Evolutionary conservation across 2,888 invertebrate genomes (phyloP).

Genomic region (Diarsia dahlii): DNA sequence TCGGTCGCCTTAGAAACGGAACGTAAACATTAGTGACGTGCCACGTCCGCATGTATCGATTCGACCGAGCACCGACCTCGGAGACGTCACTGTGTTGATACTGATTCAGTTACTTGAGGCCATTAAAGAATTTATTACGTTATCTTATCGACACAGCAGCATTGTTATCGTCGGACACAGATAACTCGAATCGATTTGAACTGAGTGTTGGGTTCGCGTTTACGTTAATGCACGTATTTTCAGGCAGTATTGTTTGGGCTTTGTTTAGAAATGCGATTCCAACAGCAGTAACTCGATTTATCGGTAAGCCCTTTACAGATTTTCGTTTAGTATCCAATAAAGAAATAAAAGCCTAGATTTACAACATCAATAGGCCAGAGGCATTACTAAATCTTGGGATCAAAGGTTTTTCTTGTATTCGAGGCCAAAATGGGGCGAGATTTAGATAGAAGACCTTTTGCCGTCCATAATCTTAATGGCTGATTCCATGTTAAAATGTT

Average conservation of each 20-base stretch:
- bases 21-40: slow-evolving; percentile 85
- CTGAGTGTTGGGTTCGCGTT: slow-evolving; percentile 15
- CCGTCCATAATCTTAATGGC: neutral
- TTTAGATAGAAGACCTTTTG: slow-evolving; percentile 14
- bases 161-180: slow-evolving; percentile 40
- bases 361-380: slow-evolving; percentile 24
- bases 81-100: slow-evolving; percentile 74
- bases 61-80: slow-evolving; percentile 76
- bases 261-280: neutral
- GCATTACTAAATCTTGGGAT: slow-evolving; percentile 39
- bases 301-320: slow-evolving; percentile 10
- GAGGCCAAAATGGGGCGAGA: slow-evolving; percentile 7
- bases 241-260: neutral
- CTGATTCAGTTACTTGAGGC: slow-evolving; percentile 58
- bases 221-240: slow-evolving; percentile 17
- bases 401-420: slow-evolving; percentile 37
- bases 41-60: slow-evolving; percentile 76
- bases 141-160: slow-evolving; percentile 58
- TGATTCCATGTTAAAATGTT: neutral
- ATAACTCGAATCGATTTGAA: slow-evolving; percentile 31
- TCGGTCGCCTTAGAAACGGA: slow-evolving; percentile 85
- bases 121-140: slow-evolving; percentile 50
- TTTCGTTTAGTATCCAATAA: slow-evolving; percentile 40
- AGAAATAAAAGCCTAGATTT: slow-evolving; percentile 34
- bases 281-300: slow-evolving; percentile 7